Conservation (phyloP, 2,888 invertebrate species). For the Scaptomyza caliginosa region DNA sequence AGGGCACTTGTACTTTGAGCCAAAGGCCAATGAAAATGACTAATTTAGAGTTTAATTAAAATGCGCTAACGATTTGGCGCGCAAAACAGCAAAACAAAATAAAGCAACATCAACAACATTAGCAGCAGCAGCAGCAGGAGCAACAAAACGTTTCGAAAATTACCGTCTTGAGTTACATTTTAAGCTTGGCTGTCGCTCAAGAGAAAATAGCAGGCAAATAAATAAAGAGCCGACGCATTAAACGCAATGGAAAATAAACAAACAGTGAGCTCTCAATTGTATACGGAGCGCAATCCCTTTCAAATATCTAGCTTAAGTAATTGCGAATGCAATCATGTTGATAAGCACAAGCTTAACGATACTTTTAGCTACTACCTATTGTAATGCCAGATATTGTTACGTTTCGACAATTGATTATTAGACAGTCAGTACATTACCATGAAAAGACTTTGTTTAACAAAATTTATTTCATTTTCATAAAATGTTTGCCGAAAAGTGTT, state of each 20-base stretch:
- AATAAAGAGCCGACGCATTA: constrained; percentile 48
- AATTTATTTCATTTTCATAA: constrained; percentile 10
- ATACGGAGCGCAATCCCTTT: constrained; percentile 31
- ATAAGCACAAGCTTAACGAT: constrained; percentile 27
- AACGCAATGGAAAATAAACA: constrained; percentile 27
- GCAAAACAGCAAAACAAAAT: constrained; percentile 35
- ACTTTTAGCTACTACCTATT: not conserved
- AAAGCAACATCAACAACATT: constrained; percentile 18
- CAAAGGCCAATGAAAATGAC: constrained; percentile 76
- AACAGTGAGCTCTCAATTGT: constrained; percentile 17
- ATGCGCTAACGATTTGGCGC: constrained; percentile 72
- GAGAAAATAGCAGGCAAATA: constrained; percentile 55
- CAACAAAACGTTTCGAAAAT: constrained; percentile 12
- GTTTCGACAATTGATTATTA: not conserved
- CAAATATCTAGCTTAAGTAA: constrained; percentile 47
- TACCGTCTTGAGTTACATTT: constrained; percentile 36
- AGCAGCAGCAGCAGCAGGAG: constrained; percentile 8
- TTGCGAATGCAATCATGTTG: constrained; percentile 60
- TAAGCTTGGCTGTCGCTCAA: constrained; percentile 65
- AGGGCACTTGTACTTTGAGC: constrained; percentile 60
- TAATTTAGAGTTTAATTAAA: constrained; percentile 78
- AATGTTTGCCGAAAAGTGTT: constrained; percentile 4
- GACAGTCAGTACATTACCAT: not conserved
- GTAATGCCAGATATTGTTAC: constrained; percentile 2
- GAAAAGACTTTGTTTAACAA: not conserved